A percentile compares a stretch with the other conserved stretches of the same genome.
These are phyloP conservation scores for Brachionus rubens DNA, from an alignment of 1,140 invertebrate genomes.

Conservation along the genomic window DNA sequence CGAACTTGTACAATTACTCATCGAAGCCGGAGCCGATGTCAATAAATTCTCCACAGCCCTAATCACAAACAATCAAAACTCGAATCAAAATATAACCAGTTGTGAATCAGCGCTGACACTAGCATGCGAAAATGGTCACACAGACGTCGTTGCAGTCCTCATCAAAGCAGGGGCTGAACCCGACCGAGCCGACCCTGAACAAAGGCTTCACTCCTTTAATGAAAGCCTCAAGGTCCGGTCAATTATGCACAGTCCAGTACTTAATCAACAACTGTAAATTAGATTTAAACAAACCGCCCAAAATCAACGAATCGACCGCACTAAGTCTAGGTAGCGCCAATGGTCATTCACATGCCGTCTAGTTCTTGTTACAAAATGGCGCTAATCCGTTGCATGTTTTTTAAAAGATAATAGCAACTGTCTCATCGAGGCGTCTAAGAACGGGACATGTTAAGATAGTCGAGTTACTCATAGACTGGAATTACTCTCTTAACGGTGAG, in stretches of 20 bases:
- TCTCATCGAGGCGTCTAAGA: conserved; percentile 95
- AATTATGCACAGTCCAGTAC: conserved; percentile 61
- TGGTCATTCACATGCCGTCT: conserved; percentile 86
- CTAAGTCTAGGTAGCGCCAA: conserved; percentile 69
- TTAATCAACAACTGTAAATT: conserved; percentile 52
- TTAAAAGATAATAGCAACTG: conserved; percentile 97
- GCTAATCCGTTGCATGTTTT: conserved; percentile 92
- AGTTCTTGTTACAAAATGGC: conserved; percentile 79
- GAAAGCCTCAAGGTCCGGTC: conserved; percentile 63
- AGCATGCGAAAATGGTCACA: conserved; percentile 62
- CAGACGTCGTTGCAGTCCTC: conserved; percentile 58
- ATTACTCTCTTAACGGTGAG: conserved; percentile 65
- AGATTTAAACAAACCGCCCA: conserved; percentile 57
- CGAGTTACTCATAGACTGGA: conserved; percentile 87
- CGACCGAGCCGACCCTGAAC: conserved; percentile 60
- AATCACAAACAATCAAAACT: conserved; percentile 68
- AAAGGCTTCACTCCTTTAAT: conserved; percentile 63
- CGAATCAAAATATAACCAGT: conserved; percentile 86
- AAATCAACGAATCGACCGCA: conserved; percentile 62
- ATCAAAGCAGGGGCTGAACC: conserved; percentile 59
- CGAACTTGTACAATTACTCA: conserved; percentile 73
- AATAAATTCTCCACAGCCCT: conserved; percentile 50
- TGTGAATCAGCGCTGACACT: conserved; percentile 61
- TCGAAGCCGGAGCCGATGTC: conserved; percentile 52
- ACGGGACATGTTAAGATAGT: conserved; percentile 92